Evolutionary conservation across 2,113 vertebrate genomes (phyloP), one percentile per base, ranked within the genome.

Genomic region (Tapirus terrestris): DNA sequence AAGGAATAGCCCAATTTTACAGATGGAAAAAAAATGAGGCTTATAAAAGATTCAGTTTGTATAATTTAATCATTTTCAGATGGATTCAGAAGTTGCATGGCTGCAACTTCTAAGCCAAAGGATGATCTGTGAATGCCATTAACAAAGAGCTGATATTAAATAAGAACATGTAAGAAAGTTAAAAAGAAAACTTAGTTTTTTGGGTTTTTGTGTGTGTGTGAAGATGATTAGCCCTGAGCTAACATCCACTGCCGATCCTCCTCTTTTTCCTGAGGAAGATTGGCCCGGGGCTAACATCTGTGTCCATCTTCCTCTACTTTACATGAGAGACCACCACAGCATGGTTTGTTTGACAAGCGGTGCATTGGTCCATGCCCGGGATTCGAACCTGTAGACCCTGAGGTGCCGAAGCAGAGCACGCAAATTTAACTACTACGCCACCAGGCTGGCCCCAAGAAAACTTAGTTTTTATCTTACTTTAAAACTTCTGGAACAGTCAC

Each of bases 41-140:
- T 79, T 93, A 68, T 51, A 61, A 92, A 95, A 82, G 67, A 83
- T 72, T 68, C 13, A 65, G 58, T 89, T 94, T 96, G 86, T 72
- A 39, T 65, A 92, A 56, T 77, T 2, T 87, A 39, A 51, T 25
- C 48, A 29, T 84, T 81, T 86, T 70, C 70, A 91, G 83, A 43
- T 77, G 10, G 31, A 83, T 82, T 91, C 10, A 45, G 31, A 39
- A 39, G 39, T 39, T 70, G 4, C 48, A 80, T 33, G 29, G 86
- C 11, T 91, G 2, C 23, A 95, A 92, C 36, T 79, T 84, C 43
- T 76, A 92, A 93, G 75, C 80, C 6, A 60, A 20, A 94, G 43
- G 25, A 89, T 91, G 58, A 88, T 25, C 12, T 75, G 5, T 77
- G 29, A 93, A 43, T 85, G 16, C 48, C 61, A 73, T 65, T 93